Percentiles rank a stretch among this genome's conserved stretches.
These are phyloP conservation scores for Drosophila neotestacea DNA, from an alignment of 2,888 invertebrate species.

Conservation along the genomic window DNA sequence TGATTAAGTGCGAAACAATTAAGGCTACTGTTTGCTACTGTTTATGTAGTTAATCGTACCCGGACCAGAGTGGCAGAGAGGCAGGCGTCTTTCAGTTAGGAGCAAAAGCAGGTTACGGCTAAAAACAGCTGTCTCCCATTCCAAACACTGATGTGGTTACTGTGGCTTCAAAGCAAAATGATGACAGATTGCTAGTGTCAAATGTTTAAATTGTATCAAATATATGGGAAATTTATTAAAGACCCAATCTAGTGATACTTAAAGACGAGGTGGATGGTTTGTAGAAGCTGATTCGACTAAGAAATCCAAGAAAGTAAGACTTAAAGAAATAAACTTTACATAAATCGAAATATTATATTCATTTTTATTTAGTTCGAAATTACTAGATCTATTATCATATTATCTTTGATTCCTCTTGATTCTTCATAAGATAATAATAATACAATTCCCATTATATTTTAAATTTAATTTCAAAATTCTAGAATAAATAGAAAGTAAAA, in stretches of 20 bases:
- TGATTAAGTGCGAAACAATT: conserved; percentile 81
- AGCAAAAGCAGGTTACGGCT: conserved; percentile 7
- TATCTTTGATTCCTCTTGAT: too few species aligned
- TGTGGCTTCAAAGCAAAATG: conserved; percentile 14
- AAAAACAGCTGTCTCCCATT: conserved; percentile 44
- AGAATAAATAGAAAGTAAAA: too few species aligned
- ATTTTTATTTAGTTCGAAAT: too few species aligned
- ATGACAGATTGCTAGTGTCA: conserved; percentile 30
- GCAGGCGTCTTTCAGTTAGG: conserved; percentile 28
- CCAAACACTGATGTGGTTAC: conserved; percentile 33
- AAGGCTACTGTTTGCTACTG: conserved; percentile 72
- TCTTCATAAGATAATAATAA: too few species aligned
- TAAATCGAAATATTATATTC: too few species aligned
- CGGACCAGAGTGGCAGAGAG: conserved; percentile 3
- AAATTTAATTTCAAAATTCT: too few species aligned
- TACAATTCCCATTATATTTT: too few species aligned
- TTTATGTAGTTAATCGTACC: conserved; percentile 78
- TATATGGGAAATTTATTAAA: neutral
- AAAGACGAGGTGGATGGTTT: neutral
- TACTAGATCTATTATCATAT: too few species aligned
- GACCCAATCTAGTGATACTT: neutral
- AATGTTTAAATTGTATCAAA: conserved; percentile 2
- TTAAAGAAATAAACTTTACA: too few species aligned
- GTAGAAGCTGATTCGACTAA: neutral
- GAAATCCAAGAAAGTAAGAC: neutral